Evolutionary conservation across 2,113 vertebrate genomes (phyloP), one percentile per base, ranked within the genome.

Genomic region (Sinocyclocheilus rhinocerous): DNA sequence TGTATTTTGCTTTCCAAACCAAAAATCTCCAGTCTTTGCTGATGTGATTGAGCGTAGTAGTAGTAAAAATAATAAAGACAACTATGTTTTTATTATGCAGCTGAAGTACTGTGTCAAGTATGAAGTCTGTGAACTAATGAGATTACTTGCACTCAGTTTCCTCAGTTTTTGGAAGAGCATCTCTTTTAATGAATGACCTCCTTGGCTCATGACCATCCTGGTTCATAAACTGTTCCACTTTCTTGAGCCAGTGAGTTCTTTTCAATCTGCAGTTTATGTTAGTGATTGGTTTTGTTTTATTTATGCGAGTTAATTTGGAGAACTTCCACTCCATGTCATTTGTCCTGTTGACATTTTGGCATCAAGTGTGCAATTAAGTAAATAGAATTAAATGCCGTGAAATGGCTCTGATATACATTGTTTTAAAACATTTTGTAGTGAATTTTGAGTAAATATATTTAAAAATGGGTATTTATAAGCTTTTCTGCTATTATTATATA

Each of bases 101-200:
- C 70, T 45, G 10, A 22, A 45, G 70, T 36, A 73, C 29, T 18
- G 65, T 39, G 65, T 39, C 69, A 73, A 6, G 36, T 42, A 42
- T 72, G 20, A 50, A 48, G 6, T 77, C 6, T 72, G 29, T 33
- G 52, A 55, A 18, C 9, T 33, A 77, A 77, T 33, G 7, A 20
- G 26, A 77, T 77, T 55, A 55, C 13, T 77, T 76, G 0, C 75
- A 50, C 42, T 55, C n/a, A 10, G 48, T 77, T 77, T 77, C 6
- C 48, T 77, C 75, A 4, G 48, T 77, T 77, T 52, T 75, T 76
- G 72, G 42, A 76, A 75, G 72, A 75, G 42, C 42, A 48, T 76
- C 48, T 55, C 16, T 77, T 50, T 76, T 52, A 77, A 77, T 33
- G 76, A 77, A 77, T 33, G 48, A 55, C n/a, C 48, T 76, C 24